Base-by-base conservation (phyloP, 2,888 invertebrate genomes). In the Monoplex corrugatus region DNA sequence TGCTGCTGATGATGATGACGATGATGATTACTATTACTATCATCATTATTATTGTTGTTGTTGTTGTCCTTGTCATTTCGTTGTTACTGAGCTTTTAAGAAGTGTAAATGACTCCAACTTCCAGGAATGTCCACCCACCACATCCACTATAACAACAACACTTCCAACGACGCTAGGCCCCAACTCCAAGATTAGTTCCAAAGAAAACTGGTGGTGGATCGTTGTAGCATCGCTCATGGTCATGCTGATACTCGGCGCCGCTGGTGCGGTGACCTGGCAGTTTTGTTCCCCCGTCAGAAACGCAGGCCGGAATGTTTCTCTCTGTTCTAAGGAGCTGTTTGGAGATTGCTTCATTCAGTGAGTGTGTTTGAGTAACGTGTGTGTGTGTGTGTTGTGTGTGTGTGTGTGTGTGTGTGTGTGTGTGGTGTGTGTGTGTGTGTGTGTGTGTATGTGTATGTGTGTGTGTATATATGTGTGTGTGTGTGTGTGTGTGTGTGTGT, bases 401-500 rank as follows among this genome's bases (percentile, higher is more conserved):
- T n/a, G n/a, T n/a, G n/a, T n/a, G n/a, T n/a, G n/a, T n/a, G n/a
- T n/a, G n/a, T n/a, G n/a, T n/a, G n/a, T n/a, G n/a, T n/a, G n/a
- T n/a, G n/a, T n/a, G n/a, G 35, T 75, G 32, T 75, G 78, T 38
- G 16, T 78, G 78, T 78, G 40, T 23, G 38, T 78, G 78, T 78
- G 78, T 78, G 78, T 40, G 43, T 43, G 80, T 78, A 40, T 38
- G 10, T 40, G 38, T 78, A 43, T 43, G 40, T 13, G 80, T 43
- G 43, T 40, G 40, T 40, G 80, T 40, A 19, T 43, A 43, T 80
- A 2, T 43, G 43, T 80, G 43, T 80, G 80, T 80, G 80, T 80
- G 78, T 40, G 43, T 78, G 43, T 75, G 75, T 75, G 75, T 75
- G 75, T 75, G 75, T 75, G 75, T 75, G 75, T 75, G 35, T 75